Base-by-base conservation (phyloP, 1,140 invertebrate species). In the Helicoverpa zea region DNA sequence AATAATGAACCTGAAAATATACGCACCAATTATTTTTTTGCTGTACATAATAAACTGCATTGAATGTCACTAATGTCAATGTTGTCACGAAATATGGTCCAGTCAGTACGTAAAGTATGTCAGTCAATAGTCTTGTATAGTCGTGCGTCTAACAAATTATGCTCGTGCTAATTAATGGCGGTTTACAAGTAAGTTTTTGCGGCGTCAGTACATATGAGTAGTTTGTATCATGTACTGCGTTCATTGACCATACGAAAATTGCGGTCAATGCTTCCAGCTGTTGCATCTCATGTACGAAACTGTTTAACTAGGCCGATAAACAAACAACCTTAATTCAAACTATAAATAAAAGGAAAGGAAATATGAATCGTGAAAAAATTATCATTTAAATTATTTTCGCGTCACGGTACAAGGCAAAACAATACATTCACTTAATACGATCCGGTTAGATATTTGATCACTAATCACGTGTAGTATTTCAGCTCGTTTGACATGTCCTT, bases 331-430 rank as follows among this genome's bases (percentile, higher is more conserved):
- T 64, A 18, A 43, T 66, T 47, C 7, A 11, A 66, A 49, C 35
- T 18, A 13, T 18, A 49, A 49, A 18, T 49, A 49, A 49, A 49
- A n/a, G 16, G 7, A 10, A 18, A 66, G 43, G 16, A 49, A 64
- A 66, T 49, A 64, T 64, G n/a, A 4, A 64, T 47, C 35, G 4
- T 66, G 16, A 18, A 3, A 1, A 49, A 10, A 47, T 18, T 49
- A 43, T 2, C 16, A 11, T 59, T 9, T 12, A 29, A 59, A 29
- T 12, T 12, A 59, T 59, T 59, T 29, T 23, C 58, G 23, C 18
- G 18, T 59, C 29, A 49, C 43, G 16, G 43, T 66, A 66, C 63
- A 66, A 66, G 63, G 63, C 47, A 16, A 66, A 66, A 66, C 63
- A 66, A 66, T 66, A 66, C 43, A 66, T 66, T 66, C 43, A 49